Base-by-base conservation (phyloP, 2,888 invertebrate genomes). In the Lampropteryx suffumata region DNA sequence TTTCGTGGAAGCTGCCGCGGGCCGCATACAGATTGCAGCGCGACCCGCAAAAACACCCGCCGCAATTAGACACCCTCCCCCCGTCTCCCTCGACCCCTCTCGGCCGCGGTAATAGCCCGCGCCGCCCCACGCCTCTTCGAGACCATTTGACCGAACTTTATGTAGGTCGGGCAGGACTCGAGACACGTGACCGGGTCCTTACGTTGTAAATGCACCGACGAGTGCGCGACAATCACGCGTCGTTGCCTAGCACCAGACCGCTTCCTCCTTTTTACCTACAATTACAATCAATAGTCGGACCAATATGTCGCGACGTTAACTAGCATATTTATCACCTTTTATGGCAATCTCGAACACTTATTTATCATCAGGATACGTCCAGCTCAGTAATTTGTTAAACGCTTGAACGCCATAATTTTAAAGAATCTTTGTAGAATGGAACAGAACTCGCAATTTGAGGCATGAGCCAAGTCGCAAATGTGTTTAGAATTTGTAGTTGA, bases 11-110 rank as follows among this genome's bases (percentile, higher is more conserved):
- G 35, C 52, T 13, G 37, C 37, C 43, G 43, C 47, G 26, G 61
- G 64, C 69, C 72, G 80, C 80, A 79, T 82, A 82, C 82, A 79
- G 82, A 84, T 82, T 81, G 75, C 70, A 65, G 66, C 72, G 65
- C 62, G 65, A 33, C 63, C 65, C 70, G 78, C 81, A 81, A 82
- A 82, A 82, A 82, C 75, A 59, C 59, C 58, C 64, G 55, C 61
- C 54, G 80, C 76, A 79, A 82, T 82, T 82, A 80, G 72, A 74
- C 49, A 54, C 65, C 53, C 65, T 58, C 55, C 50, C 30, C 37
- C 27, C 10, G 30, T 45, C 7, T 33, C 21, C 8, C 50, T 24
- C 30, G 28, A 21, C 52, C 51, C 50, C 28, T 34, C 33, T 34
- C 37, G n/a, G 14, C 17, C 21, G 48, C 50, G 26, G 21, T 13